These are phyloP conservation scores for Erynnis tages DNA, from an alignment of 2,888 invertebrate species.

Conservation along the genomic window DNA sequence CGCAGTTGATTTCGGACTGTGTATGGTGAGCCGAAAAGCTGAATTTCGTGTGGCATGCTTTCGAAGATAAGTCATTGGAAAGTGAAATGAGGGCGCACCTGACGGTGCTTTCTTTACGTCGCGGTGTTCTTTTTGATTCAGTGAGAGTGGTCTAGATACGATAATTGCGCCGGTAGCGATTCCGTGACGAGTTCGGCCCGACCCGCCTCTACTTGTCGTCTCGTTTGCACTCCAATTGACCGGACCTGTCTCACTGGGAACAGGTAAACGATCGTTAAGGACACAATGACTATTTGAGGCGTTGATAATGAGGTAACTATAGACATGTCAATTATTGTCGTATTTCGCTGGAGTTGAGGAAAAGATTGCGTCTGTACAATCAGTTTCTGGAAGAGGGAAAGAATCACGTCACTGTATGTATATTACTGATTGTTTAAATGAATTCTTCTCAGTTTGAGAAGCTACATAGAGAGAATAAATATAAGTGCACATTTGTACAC, in stretches of 20 bases:
- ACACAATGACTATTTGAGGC: background rate
- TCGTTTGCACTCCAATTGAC: conserved; percentile 26
- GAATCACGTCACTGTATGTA: too few relatives aligned
- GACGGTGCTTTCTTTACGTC: conserved; percentile 77
- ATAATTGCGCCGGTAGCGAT: conserved; percentile 74
- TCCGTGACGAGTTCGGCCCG: conserved; percentile 62
- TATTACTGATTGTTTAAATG: too few relatives aligned
- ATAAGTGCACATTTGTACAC: too few relatives aligned
- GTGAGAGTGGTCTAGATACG: conserved; percentile 80
- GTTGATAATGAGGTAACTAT: too few relatives aligned
- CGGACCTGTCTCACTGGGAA: conserved; percentile 13
- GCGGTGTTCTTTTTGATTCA: conserved; percentile 75
- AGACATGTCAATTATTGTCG: too few relatives aligned
- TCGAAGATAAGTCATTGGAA: conserved; percentile 72
- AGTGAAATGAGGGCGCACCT: conserved; percentile 80
- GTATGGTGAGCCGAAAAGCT: conserved; percentile 42
- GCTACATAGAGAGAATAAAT: too few relatives aligned
- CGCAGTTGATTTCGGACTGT: conserved; percentile 40
- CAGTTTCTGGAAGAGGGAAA: too few relatives aligned
- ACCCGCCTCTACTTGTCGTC: conserved; percentile 41
- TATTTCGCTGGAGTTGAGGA: too few relatives aligned
- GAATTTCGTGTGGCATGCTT: conserved; percentile 41
- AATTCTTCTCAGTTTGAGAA: too few relatives aligned
- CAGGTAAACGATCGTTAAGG: conserved; percentile 5
- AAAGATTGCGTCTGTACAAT: too few relatives aligned